Conservation (phyloP, 1,140 invertebrate genomes). For the Schlechtendalia chinensis region DNA sequence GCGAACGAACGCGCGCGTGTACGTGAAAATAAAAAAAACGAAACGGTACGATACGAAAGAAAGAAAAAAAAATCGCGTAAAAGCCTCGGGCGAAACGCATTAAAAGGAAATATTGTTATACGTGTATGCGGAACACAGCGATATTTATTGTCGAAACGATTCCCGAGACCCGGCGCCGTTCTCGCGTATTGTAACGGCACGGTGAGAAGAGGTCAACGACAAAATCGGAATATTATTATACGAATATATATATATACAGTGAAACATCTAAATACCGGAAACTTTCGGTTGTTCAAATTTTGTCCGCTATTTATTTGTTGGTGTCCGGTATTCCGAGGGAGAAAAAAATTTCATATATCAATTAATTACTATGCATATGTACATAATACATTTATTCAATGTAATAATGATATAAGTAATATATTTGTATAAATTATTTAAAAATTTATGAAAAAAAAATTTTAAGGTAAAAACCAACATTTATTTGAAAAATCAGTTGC, state of each 20-base stretch:
- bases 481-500: too few species aligned
- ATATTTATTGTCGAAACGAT: conserved; percentile 46
- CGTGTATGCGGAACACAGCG: conserved; percentile 11
- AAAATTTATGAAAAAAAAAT: too few species aligned
- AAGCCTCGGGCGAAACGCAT: conserved; percentile 42
- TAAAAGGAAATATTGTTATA: conserved; percentile 34
- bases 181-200: conserved; percentile 2
- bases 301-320: too few species aligned
- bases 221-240: conserved; percentile 32
- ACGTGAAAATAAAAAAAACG: neutral
- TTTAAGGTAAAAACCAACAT: too few species aligned
- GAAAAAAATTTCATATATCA: too few species aligned
- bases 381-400: too few species aligned
- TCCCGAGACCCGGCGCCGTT: neutral
- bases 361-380: too few species aligned
- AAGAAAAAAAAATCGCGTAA: conserved; percentile 48
- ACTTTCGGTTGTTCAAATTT: too few species aligned
- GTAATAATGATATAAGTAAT: too few species aligned
- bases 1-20: neutral
- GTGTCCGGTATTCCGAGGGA: too few species aligned
- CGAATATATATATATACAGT: neutral
- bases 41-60: conserved; percentile 30
- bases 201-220: neutral
- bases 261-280: too few species aligned
- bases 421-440: too few species aligned